phyloP scores from a whole-genome alignment of 1,140 invertebrate genomes.

The Agrilus planipennis region DNA sequence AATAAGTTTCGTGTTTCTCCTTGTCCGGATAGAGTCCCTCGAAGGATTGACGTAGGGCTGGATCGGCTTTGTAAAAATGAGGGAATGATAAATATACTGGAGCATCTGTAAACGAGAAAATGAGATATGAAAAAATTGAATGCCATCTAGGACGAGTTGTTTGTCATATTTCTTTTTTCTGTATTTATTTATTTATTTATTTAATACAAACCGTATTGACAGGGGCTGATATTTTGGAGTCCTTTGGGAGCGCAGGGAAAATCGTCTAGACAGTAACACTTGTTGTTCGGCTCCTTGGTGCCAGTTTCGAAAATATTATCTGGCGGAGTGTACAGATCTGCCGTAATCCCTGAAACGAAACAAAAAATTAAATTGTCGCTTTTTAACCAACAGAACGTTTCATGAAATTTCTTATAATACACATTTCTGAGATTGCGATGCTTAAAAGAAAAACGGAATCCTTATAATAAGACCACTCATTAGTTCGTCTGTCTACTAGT shows the following conservation, averaged over 20 bases:
- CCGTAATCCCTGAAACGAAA: conserved; percentile 44
- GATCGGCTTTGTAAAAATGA: conserved; percentile 77
- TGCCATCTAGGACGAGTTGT: too few relatives aligned
- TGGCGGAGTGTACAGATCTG: conserved; percentile 59
- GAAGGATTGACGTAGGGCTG: conserved; percentile 52
- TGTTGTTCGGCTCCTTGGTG: conserved; percentile 55
- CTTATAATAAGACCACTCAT: too few relatives aligned
- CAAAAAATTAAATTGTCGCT: too few relatives aligned
- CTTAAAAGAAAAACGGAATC: too few relatives aligned
- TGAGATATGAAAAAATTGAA: too few relatives aligned
- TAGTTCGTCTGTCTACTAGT: too few relatives aligned
- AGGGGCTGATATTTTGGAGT: conserved; percentile 74
- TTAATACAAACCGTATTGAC: conserved; percentile 82
- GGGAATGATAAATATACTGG: conserved; percentile 79
- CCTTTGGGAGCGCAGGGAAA: conserved; percentile 60
- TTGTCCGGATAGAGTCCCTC: conserved; percentile 61
- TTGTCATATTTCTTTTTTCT: too few relatives aligned
- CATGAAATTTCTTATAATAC: too few relatives aligned
- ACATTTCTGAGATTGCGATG: too few relatives aligned
- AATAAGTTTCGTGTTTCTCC: conserved; percentile 62
- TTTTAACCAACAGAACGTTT: too few relatives aligned
- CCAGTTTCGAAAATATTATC: conserved; percentile 57
- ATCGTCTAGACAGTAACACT: conserved; percentile 63
- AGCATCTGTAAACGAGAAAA: conserved; percentile 55
- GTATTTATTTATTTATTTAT: too few relatives aligned